Percentiles rank a stretch among this genome's conserved stretches.
These are phyloP conservation scores for Gnathonemus echidnorhynchus DNA, from an alignment of 2,113 vertebrate genomes.

Conservation along the genomic window DNA sequence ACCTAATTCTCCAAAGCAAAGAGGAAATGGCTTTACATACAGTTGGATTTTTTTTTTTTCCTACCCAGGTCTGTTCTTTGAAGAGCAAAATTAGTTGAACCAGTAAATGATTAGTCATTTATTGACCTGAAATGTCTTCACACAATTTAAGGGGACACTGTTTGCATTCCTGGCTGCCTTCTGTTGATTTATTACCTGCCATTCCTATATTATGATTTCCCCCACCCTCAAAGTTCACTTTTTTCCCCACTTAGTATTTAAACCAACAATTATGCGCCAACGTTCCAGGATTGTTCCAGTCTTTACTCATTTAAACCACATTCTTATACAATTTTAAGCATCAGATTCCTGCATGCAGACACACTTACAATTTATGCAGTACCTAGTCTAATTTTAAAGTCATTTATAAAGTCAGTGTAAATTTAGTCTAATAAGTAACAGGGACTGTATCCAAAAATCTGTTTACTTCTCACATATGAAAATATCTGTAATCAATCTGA, in stretches of 20 bases:
- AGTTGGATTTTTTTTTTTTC: no score
- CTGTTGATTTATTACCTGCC: not conserved
- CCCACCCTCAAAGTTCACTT: not conserved
- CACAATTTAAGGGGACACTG: not conserved
- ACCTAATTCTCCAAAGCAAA: no score
- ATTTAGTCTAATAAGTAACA: not conserved
- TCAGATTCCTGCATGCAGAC: not conserved
- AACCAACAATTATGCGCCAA: not conserved
- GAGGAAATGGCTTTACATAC: no score
- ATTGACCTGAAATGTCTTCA: not conserved
- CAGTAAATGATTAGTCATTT: not conserved
- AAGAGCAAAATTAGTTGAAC: not conserved
- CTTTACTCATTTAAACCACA: not conserved
- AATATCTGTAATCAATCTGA: conserved; percentile 67
- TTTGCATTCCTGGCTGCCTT: not conserved
- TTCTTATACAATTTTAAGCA: not conserved
- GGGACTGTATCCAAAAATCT: conserved; percentile 61
- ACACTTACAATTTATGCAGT: not conserved
- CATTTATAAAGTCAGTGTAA: not conserved
- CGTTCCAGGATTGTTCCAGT: not conserved
- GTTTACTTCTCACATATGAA: conserved; percentile 40
- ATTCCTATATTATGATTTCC: not conserved
- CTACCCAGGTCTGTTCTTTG: not conserved
- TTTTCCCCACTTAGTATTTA: not conserved
- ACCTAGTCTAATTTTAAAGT: not conserved